Base-by-base conservation (phyloP, 2,797 vertebrate genomes). In the Typhlichthys subterraneus region DNA sequence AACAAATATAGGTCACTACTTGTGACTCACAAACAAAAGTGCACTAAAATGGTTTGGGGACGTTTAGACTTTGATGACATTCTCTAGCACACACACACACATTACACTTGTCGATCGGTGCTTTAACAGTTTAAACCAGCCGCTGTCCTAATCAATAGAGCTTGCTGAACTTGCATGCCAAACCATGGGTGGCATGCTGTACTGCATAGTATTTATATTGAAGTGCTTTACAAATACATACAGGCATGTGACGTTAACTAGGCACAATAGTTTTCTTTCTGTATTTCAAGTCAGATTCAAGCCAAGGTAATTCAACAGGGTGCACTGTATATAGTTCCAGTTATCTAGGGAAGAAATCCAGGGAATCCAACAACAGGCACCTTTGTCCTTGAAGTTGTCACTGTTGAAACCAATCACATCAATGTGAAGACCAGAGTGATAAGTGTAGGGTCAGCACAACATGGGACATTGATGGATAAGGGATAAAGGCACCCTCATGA, bases 311-410 rank as follows among this genome's bases (percentile, higher is more conserved):
- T 63, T 61, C 47, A 68, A 15, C 4, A 48, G 4, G 54, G 57
- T 31, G 14, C 1, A 19, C 53, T 55, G 49, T 48, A 58, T 46
- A 31, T n/a, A 23, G 12, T n/a, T 5, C 51, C 19, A 13, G 31
- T 45, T 57, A 80, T 75, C 33, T 29, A 29, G 57, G 62, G 10
- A 65, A 67, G 29, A 10, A 49, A 69, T 61, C 17, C 57, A 15
- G 45, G 51, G 57, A 48, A 57, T 58, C 53, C 19, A 3, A 15
- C 57, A 9, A 50, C 33, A 38, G 33, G 33, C 7, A 9, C 33
- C 29, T 19, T 11, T 67, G 45, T 11, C 54, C 58, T 48, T 33
- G 38, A 59, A 13, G 11, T 5, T 17, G 12, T 63, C 48, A 53
- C 12, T 48, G 42, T 10, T 46, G 31, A 15, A 51, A 60, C 12